Evolutionary conservation across 2,113 vertebrate species (phyloP), one percentile per base, ranked within the genome.

Genomic region (Silurus asotus): DNA sequence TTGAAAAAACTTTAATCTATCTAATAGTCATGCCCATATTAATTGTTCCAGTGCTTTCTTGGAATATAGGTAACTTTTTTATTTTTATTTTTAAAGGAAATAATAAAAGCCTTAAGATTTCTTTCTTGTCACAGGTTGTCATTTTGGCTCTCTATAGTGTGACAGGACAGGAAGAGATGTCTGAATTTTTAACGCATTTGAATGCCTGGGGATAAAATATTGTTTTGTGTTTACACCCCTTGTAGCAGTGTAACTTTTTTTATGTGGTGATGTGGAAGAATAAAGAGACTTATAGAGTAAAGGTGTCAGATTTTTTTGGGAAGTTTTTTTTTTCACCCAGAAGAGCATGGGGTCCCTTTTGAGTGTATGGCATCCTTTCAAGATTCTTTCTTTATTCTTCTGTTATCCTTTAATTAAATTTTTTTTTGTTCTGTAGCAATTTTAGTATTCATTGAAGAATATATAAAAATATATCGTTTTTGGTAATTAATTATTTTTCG

Each of bases 121-220:
- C 37, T 23, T 76, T n/a, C 49, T 65, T 88, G 80, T 88, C 84
- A 88, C 67, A 75, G 81, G 48, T 59, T 88, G 53, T 81, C 64
- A 84, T 80, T 59, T 64, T 45, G 19, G 77, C 69, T 72, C 64
- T 58, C 10, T 69, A 14, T 80, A 59, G 14, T 86, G 1, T 85
- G 70, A 83, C 83, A 82, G 86, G 88, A 82, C 79, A 84, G 48
- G 37, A 82, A 64, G 37, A 19, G 72, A 62, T 83, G 82, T 84
- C 81, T 53, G 74, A 84, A 72, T 84, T 86, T 84, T 81, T 86
- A 17, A 56, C 1, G n/a, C 23, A 74, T 86, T 88, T 86, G 82
- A 79, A 59, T 86, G 56, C 81, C 81, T 84, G 78, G 64, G 84
- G 64, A 88, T 80, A 49, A 88, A 90, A 88, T 83, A 87, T 85